phyloP scores from a whole-genome alignment of 2,113 vertebrate genomes.

The Anguilla rostrata region DNA sequence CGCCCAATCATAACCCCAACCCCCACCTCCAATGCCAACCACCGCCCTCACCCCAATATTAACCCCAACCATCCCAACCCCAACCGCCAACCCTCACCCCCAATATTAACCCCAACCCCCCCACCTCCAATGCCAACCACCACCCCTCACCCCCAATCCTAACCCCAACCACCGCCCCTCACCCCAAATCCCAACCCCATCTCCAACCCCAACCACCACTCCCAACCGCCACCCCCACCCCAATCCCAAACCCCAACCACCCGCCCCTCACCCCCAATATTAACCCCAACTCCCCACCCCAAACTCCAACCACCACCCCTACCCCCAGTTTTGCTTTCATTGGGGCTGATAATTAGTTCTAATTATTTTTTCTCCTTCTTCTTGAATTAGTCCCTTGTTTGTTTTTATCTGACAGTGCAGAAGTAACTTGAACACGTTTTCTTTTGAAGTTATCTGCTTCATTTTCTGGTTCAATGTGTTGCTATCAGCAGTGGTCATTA shows the following conservation, averaged over 20 bases:
- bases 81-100: too few species aligned
- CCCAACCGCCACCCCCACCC: neutral
- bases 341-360: neutral
- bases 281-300: too few species aligned
- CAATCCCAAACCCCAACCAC: too few species aligned
- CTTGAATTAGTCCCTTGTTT: neutral
- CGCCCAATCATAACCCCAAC: too few species aligned
- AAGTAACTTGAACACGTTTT: neutral
- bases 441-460: neutral
- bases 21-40: too few species aligned
- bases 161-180: neutral
- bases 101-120: too few species aligned
- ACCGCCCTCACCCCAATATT: too few species aligned
- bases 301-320: neutral
- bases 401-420: neutral
- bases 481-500: neutral
- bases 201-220: too few species aligned
- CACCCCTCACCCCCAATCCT: neutral
- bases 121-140: neutral
- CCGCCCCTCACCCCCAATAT: neutral
- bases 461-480: neutral
- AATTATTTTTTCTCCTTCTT: neutral
- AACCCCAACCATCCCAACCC: too few species aligned
- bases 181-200: too few species aligned
- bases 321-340: neutral